Base-by-base conservation (phyloP, 2,113 vertebrate genomes). In the Hypomesus transpacificus region DNA sequence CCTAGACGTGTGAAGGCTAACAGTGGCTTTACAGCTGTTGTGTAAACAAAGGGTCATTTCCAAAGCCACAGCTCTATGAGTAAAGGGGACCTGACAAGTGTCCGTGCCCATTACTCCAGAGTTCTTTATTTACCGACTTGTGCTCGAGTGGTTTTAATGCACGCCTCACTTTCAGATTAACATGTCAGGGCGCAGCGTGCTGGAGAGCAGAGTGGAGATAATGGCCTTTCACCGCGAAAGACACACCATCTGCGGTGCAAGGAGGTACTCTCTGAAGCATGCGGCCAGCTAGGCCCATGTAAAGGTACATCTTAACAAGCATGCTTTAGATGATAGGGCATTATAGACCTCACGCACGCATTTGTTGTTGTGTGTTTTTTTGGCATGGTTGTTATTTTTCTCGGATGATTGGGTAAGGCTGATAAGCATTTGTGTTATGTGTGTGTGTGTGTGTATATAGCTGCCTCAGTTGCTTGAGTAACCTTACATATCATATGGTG, bases 1-100 rank as follows among this genome's bases (percentile, higher is more conserved):
- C 61, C 4, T n/a, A 52, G 2, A 75, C 0, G 82, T 84, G 85
- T 73, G 72, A 81, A 80, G 62, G 67, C 64, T 31, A 75, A 46
- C 34, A 26, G 39, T 66, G 3, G 14, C 57, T 20, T 24, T 54
- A 63, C 56, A 26, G 71, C 75, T 64, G 59, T 80, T 77, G 77
- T 21, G 68, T 82, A 83, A 83, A 86, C 62, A 74, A 73, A 34
- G 83, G 84, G 85, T 90, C 81, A 85, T 85, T 87, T 85, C 78
- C 83, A 74, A 82, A 83, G 80, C 57, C 56, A 71, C 53, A 56
- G 69, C 39, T 66, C 46, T 70, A 77, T 91, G 88, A 90, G 84
- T 75, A 81, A 75, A 87, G 77, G 80, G 75, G 74, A 86, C 71
- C 81, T 91, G 91, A 92, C 89, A 89, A 89, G 87, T 87, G 89